phyloP scores from a whole-genome alignment of 1,140 invertebrate species.

The Amyelois transitella region DNA sequence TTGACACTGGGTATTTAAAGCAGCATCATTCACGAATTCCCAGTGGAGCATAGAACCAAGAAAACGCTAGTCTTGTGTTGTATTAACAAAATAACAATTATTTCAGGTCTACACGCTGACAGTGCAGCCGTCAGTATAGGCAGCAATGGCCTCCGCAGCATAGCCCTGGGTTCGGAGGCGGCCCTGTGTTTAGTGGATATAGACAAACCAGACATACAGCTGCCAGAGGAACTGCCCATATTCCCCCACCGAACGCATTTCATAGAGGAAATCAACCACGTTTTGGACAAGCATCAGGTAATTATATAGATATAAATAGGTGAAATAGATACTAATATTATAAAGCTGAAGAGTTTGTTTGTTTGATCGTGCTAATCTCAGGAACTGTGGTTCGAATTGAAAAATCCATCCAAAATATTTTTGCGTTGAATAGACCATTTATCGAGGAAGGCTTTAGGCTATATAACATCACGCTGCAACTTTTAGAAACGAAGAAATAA shows the following conservation, averaged over 20 bases:
- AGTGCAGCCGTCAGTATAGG: conserved; percentile 51
- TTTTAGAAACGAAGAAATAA: no score
- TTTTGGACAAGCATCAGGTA: conserved; percentile 80
- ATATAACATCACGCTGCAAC: no score
- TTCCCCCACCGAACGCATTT: conserved; percentile 94
- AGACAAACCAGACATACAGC: conserved; percentile 91
- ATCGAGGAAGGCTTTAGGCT: no score
- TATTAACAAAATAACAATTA: not conserved
- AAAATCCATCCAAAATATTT: no score
- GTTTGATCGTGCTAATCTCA: not conserved
- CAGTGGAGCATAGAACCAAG: no score
- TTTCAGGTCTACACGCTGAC: conserved; percentile 73
- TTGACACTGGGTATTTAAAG: no score
- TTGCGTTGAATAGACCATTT: no score
- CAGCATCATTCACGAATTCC: no score
- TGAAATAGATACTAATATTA: no score
- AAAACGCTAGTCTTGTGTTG: no score
- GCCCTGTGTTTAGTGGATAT: conserved; percentile 97
- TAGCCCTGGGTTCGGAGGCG: conserved; percentile 80
- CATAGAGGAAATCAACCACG: conserved; percentile 87
- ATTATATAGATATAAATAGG: not conserved
- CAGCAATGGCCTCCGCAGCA: conserved; percentile 50
- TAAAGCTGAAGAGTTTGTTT: no score
- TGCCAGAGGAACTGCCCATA: conserved; percentile 95
- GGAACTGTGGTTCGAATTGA: no score